phyloP scores from a whole-genome alignment of 2,113 vertebrate species.

The Mus musculus region DNA sequence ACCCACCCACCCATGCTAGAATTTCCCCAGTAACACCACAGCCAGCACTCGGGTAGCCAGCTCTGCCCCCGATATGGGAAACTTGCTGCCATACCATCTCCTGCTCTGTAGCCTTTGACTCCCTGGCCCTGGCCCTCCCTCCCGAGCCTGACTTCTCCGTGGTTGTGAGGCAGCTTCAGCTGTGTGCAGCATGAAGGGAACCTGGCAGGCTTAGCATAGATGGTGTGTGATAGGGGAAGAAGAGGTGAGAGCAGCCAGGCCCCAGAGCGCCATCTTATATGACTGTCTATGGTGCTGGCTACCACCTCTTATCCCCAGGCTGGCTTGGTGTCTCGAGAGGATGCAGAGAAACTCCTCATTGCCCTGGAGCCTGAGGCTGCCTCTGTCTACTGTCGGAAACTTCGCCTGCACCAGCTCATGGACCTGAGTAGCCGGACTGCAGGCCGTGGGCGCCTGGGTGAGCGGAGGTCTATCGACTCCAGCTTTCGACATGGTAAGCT shows the following conservation, averaged over 20 bases:
- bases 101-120: background rate
- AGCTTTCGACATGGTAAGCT: conserved; percentile 95
- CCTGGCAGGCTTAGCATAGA: background rate
- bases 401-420: conserved; percentile 95
- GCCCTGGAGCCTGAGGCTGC: conserved; percentile 97
- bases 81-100: background rate
- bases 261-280: background rate
- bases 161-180: background rate
- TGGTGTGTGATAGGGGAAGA: background rate
- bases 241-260: background rate
- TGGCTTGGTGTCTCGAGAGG: conserved; percentile 91
- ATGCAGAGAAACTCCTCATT: conserved; percentile 94
- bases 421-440: conserved; percentile 91
- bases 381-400: conserved; percentile 96
- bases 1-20: background rate
- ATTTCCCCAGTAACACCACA: background rate
- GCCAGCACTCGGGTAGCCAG: background rate
- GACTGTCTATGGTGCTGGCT: background rate
- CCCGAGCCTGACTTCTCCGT: background rate
- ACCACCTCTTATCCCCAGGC: conserved; percentile 85
- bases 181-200: background rate
- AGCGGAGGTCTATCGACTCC: conserved; percentile 89
- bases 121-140: background rate
- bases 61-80: background rate
- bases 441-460: conserved; percentile 84